Percentiles rank a stretch among this genome's conserved stretches.
phyloP scores from a whole-genome alignment of 2,888 invertebrate genomes.

The Eupithecia subumbrata region DNA sequence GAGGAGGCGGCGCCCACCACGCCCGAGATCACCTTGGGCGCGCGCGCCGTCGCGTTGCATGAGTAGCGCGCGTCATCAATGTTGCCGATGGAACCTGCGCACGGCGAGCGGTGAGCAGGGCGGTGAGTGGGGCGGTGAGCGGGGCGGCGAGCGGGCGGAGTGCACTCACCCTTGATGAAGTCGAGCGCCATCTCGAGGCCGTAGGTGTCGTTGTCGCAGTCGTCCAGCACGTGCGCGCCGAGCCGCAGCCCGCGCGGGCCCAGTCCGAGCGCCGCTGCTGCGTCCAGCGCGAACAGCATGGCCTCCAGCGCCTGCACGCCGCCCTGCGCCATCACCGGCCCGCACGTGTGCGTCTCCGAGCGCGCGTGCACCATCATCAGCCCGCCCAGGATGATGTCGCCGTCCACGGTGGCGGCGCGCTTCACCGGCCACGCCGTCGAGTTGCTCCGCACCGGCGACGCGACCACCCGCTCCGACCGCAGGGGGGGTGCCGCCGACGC shows the following conservation, averaged over 20 bases:
- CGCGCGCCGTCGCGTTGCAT: conserved; percentile 90
- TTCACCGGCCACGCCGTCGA: conserved; percentile 87
- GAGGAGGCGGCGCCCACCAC: conserved; percentile 87
- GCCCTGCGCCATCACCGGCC: conserved; percentile 95
- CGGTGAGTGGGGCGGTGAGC: neutral
- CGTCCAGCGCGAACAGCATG: conserved; percentile 94
- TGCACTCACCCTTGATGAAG: conserved; percentile 84
- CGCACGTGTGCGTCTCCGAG: conserved; percentile 91
- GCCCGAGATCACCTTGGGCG: conserved; percentile 82
- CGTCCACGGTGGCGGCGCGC: conserved; percentile 91
- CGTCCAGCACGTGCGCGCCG: conserved; percentile 94
- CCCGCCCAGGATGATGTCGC: conserved; percentile 92
- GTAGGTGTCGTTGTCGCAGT: conserved; percentile 96
- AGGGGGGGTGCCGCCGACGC: neutral
- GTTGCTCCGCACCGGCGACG: neutral
- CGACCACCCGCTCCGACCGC: conserved; percentile 3
- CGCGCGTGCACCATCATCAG: conserved; percentile 97
- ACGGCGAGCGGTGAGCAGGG: neutral
- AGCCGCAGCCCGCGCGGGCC: conserved; percentile 89
- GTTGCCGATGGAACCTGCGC: conserved; percentile 98
- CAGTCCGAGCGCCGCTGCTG: conserved; percentile 84
- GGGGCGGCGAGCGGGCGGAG: neutral
- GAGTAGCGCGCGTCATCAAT: conserved; percentile 91
- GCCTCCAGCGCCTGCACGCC: conserved; percentile 93
- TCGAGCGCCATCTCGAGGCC: conserved; percentile 96